Evolutionary conservation across 2,797 vertebrate genomes (phyloP), one percentile per base, ranked within the genome.

Genomic region (Sebastes vulpes): DNA sequence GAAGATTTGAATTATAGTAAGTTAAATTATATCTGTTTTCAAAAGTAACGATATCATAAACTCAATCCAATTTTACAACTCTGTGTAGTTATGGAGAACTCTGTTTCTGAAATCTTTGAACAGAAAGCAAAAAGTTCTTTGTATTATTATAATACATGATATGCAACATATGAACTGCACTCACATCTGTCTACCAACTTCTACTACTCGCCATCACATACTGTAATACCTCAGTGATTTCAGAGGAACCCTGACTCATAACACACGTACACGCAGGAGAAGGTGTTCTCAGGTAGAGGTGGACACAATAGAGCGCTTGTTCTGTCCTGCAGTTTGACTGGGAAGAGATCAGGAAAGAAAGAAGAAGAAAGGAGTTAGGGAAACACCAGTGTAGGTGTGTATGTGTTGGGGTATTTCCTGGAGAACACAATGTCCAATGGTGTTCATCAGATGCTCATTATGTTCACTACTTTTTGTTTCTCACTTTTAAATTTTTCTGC

Each of bases 291-390:
- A 80, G 86, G 83, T 91, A 75, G 59, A 84, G 12, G n/a, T 48
- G 65, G 77, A 79, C 54, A 94, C 85, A 92, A 91, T 77, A 69
- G 81, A 68, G 66, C 16, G 28, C 50, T 87, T 94, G 91, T 94
- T 91, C 87, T 84, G 12, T 6, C 50, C 65, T 48, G 48, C 64
- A 28, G 10, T 72, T 63, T 50, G 69, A 72, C 63, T 71, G 23
- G 25, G 46, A 53, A 46, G 32, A 56, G 54, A 75, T 38, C 31
- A 50, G 61, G 29, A 65, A 66, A 29, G 25, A 59, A n/a, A 56
- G 56, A 26, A 12, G 35, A 61, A 38, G 31, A 31, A 60, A 18
- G 48, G 50, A 63, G 46, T 54, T 66, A 68, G 29, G 42, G 31
- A 61, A 46, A 32, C 18, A 50, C 26, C 25, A 31, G 16, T 16